phyloP scores from a whole-genome alignment of 2,113 vertebrate genomes.

The Silurus meridionalis region DNA sequence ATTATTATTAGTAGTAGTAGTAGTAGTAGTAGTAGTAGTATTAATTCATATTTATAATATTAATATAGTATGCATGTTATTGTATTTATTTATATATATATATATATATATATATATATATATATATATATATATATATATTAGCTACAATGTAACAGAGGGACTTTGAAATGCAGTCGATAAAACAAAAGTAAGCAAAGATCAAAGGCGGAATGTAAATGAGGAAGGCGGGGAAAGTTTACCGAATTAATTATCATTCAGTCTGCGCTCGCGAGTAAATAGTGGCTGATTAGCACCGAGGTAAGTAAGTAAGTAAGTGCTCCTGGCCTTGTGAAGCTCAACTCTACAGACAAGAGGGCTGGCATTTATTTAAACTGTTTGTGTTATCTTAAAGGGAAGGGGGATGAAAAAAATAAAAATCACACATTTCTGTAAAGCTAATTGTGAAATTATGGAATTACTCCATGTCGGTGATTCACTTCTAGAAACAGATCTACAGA shows the following conservation, averaged over 20 bases:
- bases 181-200: slow-evolving; percentile 48
- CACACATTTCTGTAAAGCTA: not conserved
- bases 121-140: too few species aligned
- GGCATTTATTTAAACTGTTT: slow-evolving; percentile 14
- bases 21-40: too few species aligned
- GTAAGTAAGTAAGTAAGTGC: slow-evolving; percentile 53
- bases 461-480: not conserved
- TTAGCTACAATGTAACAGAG: slow-evolving; percentile 39
- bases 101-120: too few species aligned
- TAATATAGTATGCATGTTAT: too few species aligned
- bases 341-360: not conserved
- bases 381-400: slow-evolving; percentile 22
- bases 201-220: slow-evolving; percentile 64
- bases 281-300: slow-evolving; percentile 53
- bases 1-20: too few species aligned
- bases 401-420: not conserved
- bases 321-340: slow-evolving; percentile 28
- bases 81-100: too few species aligned
- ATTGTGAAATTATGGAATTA: not conserved
- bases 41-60: too few species aligned
- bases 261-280: slow-evolving; percentile 55
- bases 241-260: slow-evolving; percentile 62
- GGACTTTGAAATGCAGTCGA: slow-evolving; percentile 63
- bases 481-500: not conserved
- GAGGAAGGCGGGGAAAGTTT: slow-evolving; percentile 51